phyloP scores from a whole-genome alignment of 2,797 vertebrate species.

The Parauchenoglanis punctatus region DNA sequence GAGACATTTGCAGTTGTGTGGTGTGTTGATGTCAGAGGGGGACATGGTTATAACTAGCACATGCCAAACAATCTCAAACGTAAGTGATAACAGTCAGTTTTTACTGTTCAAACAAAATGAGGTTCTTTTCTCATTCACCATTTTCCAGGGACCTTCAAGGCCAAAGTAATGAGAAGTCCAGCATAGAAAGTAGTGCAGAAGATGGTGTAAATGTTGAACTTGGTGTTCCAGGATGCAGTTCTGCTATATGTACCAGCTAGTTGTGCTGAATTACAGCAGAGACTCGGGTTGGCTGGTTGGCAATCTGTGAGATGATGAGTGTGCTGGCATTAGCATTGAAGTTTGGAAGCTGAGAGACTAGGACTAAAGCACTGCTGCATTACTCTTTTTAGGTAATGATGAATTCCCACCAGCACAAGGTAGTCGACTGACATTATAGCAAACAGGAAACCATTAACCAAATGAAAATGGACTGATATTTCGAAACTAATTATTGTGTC shows the following conservation, averaged over 20 bases:
- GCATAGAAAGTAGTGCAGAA: background rate
- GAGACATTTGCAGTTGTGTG: background rate
- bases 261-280: background rate
- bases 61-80: background rate
- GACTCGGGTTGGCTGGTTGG: background rate
- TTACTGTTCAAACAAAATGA: background rate
- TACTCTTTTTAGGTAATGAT: background rate
- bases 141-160: background rate
- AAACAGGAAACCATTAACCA: background rate
- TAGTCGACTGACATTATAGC: background rate
- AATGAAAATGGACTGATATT: background rate
- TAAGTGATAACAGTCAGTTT: background rate
- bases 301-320: background rate
- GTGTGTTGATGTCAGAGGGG: background rate
- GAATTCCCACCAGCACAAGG: background rate
- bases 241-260: background rate
- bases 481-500: background rate
- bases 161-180: background rate
- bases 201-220: background rate
- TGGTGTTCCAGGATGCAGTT: background rate
- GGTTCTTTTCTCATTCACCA: background rate
- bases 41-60: background rate
- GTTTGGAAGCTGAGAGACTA: background rate
- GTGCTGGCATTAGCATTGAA: background rate
- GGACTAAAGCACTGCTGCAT: background rate